Evolutionary conservation across 2,797 vertebrate species (phyloP), one percentile per base, ranked within the genome.

Genomic region (Anguilla pacifica): DNA sequence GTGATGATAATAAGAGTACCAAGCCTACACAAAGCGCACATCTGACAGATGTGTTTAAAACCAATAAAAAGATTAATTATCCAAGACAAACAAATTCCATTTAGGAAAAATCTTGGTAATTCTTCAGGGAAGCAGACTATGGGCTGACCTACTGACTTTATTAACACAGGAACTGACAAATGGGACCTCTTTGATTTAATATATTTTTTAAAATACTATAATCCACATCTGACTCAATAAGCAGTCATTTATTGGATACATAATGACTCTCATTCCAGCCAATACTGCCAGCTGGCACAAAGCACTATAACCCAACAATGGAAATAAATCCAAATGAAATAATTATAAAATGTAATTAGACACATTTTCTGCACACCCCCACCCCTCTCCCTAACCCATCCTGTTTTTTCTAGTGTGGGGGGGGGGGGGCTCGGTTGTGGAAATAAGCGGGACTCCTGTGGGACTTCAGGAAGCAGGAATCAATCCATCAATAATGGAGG

Each of bases 401-500:
- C 46, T 22, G 43, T 15, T 25, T 82, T 82, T 51, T 9, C 43
- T n/a, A 11, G 77, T 57, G 86, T 43, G 35, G 10, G 22, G 25
- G 25, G 61, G 57, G 25, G 61, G 59, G 51, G 25, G 9, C 5
- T 82, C n/a, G 77, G 72, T 64, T 84, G 10, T 59, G 53, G 57
- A 61, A 85, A 85, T 85, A 31, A 59, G 15, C 19, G 28, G 95
- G 94, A 94, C 35, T 94, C 95, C 94, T 94, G 92, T n/a, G 90
- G 86, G 93, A 94, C 79, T 9, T 1, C 39, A 0, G 91, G 92
- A 94, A 93, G 94, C 92, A 94, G 96, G 95, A 88, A 86, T 88
- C 87, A 96, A 96, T 95, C 96, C 94, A 96, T 96, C 96, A 95
- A 94, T 95, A 95, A 95, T 97, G 95, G 96, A 97, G 95, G 95